Percentiles rank a stretch among this genome's conserved stretches.
Evolutionary conservation across 2,113 vertebrate species (phyloP).

Genomic region (Candoia aspera): DNA sequence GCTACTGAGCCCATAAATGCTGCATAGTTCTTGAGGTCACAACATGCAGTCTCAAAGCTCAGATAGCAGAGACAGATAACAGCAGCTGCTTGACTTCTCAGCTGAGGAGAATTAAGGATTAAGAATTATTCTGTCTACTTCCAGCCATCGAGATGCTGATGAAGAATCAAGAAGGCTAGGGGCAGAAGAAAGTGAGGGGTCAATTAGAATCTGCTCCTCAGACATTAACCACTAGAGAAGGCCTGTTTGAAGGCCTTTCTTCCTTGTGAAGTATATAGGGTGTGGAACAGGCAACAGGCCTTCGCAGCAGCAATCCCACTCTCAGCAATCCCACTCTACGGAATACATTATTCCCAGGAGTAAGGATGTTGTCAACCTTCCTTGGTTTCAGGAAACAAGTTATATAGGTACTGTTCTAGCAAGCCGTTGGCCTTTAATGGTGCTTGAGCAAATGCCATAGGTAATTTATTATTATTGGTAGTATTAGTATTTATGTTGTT

Average conservation of each 20-base stretch:
- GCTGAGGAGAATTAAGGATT: neutral
- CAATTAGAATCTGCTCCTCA: neutral
- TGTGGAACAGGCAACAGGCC: neutral
- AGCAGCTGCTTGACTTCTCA: neutral
- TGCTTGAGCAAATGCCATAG: neutral
- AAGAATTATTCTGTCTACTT: neutral
- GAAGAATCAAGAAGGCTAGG: neutral
- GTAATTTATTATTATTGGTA: neutral
- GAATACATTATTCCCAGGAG: neutral
- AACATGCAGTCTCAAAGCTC: neutral
- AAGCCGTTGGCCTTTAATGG: neutral
- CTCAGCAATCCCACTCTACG: neutral
- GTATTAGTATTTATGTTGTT: neutral
- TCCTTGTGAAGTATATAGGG: neutral
- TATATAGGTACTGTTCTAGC: neutral
- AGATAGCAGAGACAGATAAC: neutral
- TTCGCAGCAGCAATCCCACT: neutral
- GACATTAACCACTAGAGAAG: neutral
- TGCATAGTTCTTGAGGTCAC: neutral
- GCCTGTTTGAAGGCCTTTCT: neutral
- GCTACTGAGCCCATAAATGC: too few relatives aligned
- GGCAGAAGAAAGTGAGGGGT: neutral
- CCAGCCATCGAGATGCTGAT: neutral
- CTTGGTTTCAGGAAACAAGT: neutral
- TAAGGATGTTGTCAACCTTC: neutral